Evolutionary conservation across 1,140 invertebrate species (phyloP).

Genomic region (Drosophila sp.): DNA sequence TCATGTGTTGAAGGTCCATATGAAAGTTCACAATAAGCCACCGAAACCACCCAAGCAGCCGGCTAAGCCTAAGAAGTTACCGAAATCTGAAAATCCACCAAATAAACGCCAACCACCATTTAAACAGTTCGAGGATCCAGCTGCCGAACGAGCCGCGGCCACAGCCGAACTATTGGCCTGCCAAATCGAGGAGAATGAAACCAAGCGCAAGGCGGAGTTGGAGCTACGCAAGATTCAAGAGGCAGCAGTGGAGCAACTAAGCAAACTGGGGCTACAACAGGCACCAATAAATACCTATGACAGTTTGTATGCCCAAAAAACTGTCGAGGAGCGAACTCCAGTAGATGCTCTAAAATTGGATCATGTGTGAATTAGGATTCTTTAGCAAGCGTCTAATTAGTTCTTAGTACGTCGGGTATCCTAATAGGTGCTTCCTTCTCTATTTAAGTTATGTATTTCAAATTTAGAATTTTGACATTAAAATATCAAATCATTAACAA

Average conservation of each 20-base stretch:
- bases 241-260: conserved; percentile 69
- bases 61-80: conserved; percentile 38
- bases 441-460: background rate
- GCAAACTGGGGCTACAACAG: conserved; percentile 63
- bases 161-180: conserved; percentile 65
- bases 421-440: background rate
- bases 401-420: background rate
- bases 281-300: conserved; percentile 45
- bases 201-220: conserved; percentile 70
- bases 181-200: conserved; percentile 69
- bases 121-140: conserved; percentile 65
- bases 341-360: conserved; percentile 61
- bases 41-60: conserved; percentile 50
- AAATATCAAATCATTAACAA: too few relatives aligned
- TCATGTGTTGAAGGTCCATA: conserved; percentile 72
- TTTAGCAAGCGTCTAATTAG: background rate
- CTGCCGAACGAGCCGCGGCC: conserved; percentile 64
- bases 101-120: conserved; percentile 60
- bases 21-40: conserved; percentile 73
- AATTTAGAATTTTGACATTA: background rate
- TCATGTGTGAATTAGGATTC: conserved; percentile 47
- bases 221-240: conserved; percentile 71
- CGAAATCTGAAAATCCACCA: conserved; percentile 51
- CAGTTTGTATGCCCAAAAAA: conserved; percentile 63
- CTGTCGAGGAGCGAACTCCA: conserved; percentile 47